Base-by-base conservation (phyloP, 2,888 invertebrate genomes). In the Sussaba pulchella region DNA sequence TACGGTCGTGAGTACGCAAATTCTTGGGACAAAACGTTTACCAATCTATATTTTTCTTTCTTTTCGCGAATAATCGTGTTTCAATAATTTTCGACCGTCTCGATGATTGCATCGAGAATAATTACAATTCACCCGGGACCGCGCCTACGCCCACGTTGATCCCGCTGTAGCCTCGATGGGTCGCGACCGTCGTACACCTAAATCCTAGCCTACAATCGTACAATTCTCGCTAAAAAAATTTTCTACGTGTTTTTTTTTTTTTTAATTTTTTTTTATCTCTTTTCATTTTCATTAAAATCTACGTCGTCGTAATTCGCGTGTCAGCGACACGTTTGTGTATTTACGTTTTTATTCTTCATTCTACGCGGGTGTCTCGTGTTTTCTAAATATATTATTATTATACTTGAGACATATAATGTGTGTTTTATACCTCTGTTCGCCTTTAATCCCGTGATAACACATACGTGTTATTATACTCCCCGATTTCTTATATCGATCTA, bases 151-250 rank as follows among this genome's bases (percentile, higher is more conserved):
- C 76, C 63, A 77, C 71, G 70, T 5, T 31, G 64, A 72, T 61
- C 69, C 72, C 50, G 64, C 36, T 19, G 77, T 76, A 41, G 57
- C 81, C 64, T 76, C 70, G 70, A 74, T 78, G 61, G 61, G 81
- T 84, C n/a, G n/a, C 83, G 86, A 87, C 87, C 88, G 87, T 82
- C 86, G 85, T 88, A 87, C 85, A 85, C 82, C 84, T 86, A 82
- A 70, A 26, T 70, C 69, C 82, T 85, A 85, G 82, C 82, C 85
- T 86, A 88, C 85, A 86, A 86, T 85, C 84, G 85, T 87, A 88
- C 87, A 87, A 87, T 88, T 84, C 84, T 82, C 54, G 81, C 85
- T 86, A 83, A 79, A 79, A 78, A 79, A 67, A 72, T 70, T 9
- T 17, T 50, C 45, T 59, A 45, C 17, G 17, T 57, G 2, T 31